These are phyloP conservation scores for Microctenopoma stevenorrisi DNA, from an alignment of 2,797 vertebrate genomes.

Conservation along the genomic window DNA sequence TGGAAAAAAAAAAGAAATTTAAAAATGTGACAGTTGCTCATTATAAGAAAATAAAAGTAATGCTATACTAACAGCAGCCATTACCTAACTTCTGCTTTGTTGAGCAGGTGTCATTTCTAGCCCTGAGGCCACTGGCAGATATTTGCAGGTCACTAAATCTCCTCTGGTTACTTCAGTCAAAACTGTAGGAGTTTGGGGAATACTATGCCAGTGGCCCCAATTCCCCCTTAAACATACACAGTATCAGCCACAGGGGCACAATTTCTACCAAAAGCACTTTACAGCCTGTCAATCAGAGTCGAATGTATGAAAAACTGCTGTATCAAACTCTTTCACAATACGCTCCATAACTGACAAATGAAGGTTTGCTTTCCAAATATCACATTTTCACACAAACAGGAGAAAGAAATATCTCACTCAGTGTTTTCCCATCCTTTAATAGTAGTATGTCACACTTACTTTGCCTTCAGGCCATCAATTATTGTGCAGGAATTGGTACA, in stretches of 20 bases:
- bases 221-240: conserved; percentile 65
- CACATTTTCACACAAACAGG: background rate
- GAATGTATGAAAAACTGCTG: conserved; percentile 56
- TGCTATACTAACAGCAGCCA: conserved; percentile 35
- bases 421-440: conserved; percentile 17
- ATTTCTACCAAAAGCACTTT: conserved; percentile 66
- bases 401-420: conserved; percentile 1
- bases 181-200: conserved; percentile 70
- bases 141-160: conserved; percentile 64
- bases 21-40: background rate
- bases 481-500: conserved; percentile 2
- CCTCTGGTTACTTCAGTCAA: conserved; percentile 66
- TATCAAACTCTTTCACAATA: conserved; percentile 55
- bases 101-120: conserved; percentile 73
- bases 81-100: conserved; percentile 68
- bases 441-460: conserved; percentile 13
- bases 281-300: conserved; percentile 69
- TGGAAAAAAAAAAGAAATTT: background rate
- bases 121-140: conserved; percentile 66
- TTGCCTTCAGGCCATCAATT: conserved; percentile 16
- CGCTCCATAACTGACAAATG: conserved; percentile 29
- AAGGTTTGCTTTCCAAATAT: conserved; percentile 11
- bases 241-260: conserved; percentile 64
- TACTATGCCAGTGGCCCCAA: conserved; percentile 60
- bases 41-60: background rate